Base-by-base conservation (phyloP, 2,888 invertebrate species). In the Junonia oenone region DNA sequence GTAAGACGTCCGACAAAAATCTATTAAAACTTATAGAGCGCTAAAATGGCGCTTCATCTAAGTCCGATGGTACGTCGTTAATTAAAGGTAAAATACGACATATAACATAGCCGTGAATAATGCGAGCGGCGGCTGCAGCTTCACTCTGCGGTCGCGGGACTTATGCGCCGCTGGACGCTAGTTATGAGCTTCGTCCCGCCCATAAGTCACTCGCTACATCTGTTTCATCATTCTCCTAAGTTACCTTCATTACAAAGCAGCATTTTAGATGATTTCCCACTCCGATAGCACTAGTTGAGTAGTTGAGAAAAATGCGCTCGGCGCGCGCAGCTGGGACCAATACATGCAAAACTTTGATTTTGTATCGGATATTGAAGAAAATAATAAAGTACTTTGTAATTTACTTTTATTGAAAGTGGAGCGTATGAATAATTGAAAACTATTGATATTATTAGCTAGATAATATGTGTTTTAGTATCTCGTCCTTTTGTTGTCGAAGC, bases 81-180 rank as follows among this genome's bases (percentile, higher is more conserved):
- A 67, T 68, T 68, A 66, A 64, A 68, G 66, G 66, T 66, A 61
- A 62, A 65, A 63, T 63, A 68, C 65, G 62, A 61, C 59, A 61
- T 65, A 63, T 67, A 66, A 77, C 73, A 74, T 67, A 67, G 65
- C 69, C 60, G 70, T 78, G 75, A 82, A 73, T 80, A 78, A 79
- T 79, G 78, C 73, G 74, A 69, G 68, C 69, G 70, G 70, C 58
- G 61, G 69, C 63, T 71, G 72, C 75, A 73, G 70, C 69, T 71
- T 68, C 73, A 72, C 69, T 67, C 68, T 84, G 85, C 78, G 85
- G 85, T 81, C 72, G 71, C 73, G 72, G 75, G 82, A 85, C 83
- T 86, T 84, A 87, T 86, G 83, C 76, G 73, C 78, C 72, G 73
- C 74, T 72, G 75, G 77, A 71, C 77, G 69, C 64, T 86, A 87